Evolutionary conservation across 2,113 vertebrate species (phyloP).

Genomic region (Neotoma lepida): DNA sequence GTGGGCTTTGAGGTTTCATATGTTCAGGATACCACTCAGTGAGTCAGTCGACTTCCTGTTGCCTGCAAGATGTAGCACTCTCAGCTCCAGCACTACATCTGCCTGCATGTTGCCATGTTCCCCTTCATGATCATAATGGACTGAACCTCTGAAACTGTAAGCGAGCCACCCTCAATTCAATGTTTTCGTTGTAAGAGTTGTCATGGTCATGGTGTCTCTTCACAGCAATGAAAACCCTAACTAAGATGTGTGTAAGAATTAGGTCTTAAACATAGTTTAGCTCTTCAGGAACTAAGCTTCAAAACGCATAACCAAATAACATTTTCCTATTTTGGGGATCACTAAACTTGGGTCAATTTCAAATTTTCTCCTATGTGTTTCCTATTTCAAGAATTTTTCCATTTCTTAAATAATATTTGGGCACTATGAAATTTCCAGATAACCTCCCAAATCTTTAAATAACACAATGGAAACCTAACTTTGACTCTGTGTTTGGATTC

Average conservation of each 20-base stretch:
- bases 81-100: not conserved
- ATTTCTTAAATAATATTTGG: not conserved
- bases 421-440: not conserved
- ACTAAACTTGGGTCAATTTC: not conserved
- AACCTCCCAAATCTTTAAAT: not conserved
- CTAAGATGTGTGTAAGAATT: slow-evolving; percentile 7
- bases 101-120: too few relatives aligned
- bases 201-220: not conserved
- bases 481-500: not conserved
- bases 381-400: not conserved
- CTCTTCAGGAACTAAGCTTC: slow-evolving; percentile 1
- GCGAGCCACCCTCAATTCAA: not conserved
- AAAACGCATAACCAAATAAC: not conserved
- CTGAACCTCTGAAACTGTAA: not conserved
- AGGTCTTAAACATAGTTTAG: not conserved
- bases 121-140: not conserved
- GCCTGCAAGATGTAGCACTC: not conserved
- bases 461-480: not conserved
- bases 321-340: not conserved
- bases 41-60: not conserved
- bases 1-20: not conserved
- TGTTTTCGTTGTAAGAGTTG: not conserved
- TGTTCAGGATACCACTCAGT: not conserved
- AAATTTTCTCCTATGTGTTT: not conserved
- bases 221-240: not conserved